Evolutionary conservation across 2,888 invertebrate species (phyloP).

Genomic region (Drosophila bunnanda): DNA sequence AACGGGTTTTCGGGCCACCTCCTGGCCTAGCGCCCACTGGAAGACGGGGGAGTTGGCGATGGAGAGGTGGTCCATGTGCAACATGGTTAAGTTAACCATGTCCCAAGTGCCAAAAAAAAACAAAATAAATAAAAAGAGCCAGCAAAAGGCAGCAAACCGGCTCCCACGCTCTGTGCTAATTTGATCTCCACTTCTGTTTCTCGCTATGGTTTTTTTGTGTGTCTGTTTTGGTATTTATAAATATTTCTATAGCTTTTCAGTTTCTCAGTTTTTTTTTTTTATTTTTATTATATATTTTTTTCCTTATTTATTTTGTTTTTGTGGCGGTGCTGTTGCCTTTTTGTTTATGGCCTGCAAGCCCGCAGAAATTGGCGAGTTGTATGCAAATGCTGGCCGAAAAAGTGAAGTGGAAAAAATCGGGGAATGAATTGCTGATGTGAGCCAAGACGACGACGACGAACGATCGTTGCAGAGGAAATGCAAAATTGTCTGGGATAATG

Average conservation of each 20-base stretch:
- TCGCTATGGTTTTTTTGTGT: background rate
- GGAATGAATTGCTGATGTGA: slow-evolving; percentile 38
- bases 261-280: slow-evolving; percentile 24
- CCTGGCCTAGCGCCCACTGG: background rate
- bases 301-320: slow-evolving; percentile 11
- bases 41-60: background rate
- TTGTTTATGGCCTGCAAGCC: slow-evolving; percentile 41
- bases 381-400: slow-evolving; percentile 69
- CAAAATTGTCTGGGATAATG: slow-evolving; percentile 9
- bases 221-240: slow-evolving; percentile 65
- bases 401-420: slow-evolving; percentile 61
- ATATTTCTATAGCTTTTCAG: slow-evolving; percentile 54
- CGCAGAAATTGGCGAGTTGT: slow-evolving; percentile 50
- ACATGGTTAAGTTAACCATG: slow-evolving; percentile 42
- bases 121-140: too few species aligned
- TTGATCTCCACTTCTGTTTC: slow-evolving; percentile 72
- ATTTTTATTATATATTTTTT: slow-evolving; percentile 17
- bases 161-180: slow-evolving; percentile 83
- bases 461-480: slow-evolving; percentile 15
- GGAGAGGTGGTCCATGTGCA: slow-evolving; percentile 31
- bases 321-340: slow-evolving; percentile 8
- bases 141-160: slow-evolving; percentile 55
- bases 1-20: slow-evolving; percentile 56
- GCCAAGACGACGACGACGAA: slow-evolving; percentile 1
- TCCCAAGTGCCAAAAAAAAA: slow-evolving; percentile 46